Base-by-base conservation (phyloP, 2,888 invertebrate genomes). In the Endotricha flammealis region DNA sequence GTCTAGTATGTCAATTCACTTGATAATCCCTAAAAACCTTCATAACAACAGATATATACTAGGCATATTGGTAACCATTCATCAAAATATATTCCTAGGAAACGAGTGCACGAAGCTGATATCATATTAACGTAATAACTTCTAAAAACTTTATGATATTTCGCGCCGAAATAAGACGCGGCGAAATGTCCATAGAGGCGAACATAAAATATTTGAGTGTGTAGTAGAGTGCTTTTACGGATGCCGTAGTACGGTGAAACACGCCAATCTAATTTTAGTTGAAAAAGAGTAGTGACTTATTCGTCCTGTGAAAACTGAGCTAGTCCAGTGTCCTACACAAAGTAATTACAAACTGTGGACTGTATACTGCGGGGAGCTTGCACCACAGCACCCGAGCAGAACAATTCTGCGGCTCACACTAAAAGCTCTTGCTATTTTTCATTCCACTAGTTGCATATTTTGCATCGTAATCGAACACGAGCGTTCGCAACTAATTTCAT, bases 381-480 rank as follows among this genome's bases (percentile, higher is more conserved):
- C 12, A 33, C 25, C 25, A 25, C 24, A 13, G 13, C 11, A 33
- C 22, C 22, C 23, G 13, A 13, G 22, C 29, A 22, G 16, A 34
- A 28, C 28, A 34, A 32, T 33, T 34, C 13, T 17, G 13, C 13
- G 35, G 24, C 10, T 33, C 13, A 20, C 29, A 13, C 22, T 35
- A 23, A 35, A 35, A 35, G 29, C 23, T 22, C 28, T 12, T 10
- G 17, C 29, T 12, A 10, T 23, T 35, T 35, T 33, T 35, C 20
- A 29, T 35, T 29, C 22, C 13, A 27, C 28, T 2, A 28, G 13
- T 28, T 22, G 35, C 22, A 29, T 35, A 34, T 35, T 35, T 35
- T 34, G 27, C 28, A 34, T 35, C 13, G 35, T 35, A 35, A 35
- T 35, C 13, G 35, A 35, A 35, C 35, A 35, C 35, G 29, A 35